Percentiles rank a stretch among this genome's conserved stretches.
Conservation (phyloP, 2,888 invertebrate species). For the Polyploca ridens region DNA sequence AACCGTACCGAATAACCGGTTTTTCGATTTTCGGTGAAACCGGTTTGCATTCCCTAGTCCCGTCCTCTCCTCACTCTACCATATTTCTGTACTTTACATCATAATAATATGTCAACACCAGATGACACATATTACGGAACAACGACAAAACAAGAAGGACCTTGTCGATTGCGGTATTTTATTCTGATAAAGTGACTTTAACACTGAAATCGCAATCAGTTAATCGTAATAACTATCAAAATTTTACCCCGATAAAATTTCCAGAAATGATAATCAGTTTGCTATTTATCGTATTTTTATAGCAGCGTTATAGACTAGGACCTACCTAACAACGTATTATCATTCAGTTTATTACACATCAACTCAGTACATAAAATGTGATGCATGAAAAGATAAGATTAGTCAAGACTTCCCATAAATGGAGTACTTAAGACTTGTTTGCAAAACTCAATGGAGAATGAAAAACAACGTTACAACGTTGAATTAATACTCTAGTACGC, state of each 20-base stretch:
- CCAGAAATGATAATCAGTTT: slow-evolving; percentile 23
- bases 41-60: too few relatives aligned
- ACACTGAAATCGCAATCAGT: neutral
- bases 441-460: neutral
- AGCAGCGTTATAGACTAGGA: slow-evolving; percentile 19
- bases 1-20: too few relatives aligned
- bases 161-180: neutral
- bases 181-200: neutral
- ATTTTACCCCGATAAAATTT: slow-evolving; percentile 13
- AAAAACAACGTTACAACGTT: neutral
- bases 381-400: slow-evolving; percentile 30
- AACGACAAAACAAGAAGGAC: neutral
- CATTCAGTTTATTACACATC: slow-evolving; percentile 21
- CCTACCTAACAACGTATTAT: slow-evolving; percentile 15
- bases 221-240: neutral
- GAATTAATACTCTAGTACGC: neutral
- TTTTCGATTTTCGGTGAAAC: too few relatives aligned
- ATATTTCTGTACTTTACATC: neutral
- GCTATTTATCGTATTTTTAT: slow-evolving; percentile 14
- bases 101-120: neutral
- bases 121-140: neutral
- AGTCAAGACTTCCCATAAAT: slow-evolving; percentile 13
- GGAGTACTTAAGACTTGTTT: neutral
- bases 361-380: slow-evolving; percentile 20
- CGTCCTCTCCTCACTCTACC: neutral